A percentile compares a stretch with the other conserved stretches of the same genome.
Conservation (phyloP, 1,140 invertebrate species). For the Lepeophtheirus salmonis region DNA sequence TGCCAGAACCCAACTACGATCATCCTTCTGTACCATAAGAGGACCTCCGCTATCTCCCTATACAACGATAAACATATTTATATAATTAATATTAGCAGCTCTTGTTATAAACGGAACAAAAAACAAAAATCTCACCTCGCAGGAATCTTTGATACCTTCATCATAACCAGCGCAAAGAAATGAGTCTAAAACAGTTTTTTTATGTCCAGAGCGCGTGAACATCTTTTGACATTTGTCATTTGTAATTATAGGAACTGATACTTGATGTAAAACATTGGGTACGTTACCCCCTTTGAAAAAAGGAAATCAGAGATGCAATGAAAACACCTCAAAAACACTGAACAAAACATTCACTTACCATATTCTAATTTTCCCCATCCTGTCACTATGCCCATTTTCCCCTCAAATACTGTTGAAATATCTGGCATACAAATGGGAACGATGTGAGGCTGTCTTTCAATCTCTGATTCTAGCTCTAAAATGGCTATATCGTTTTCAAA, state of each 20-base stretch:
- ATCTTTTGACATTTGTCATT: constrained; percentile 79
- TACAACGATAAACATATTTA: constrained; percentile 21
- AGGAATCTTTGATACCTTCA: constrained; percentile 76
- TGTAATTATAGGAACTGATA: constrained; percentile 74
- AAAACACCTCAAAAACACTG: too few species aligned
- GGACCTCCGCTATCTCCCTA: constrained; percentile 88
- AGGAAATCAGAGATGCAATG: constrained; percentile 3
- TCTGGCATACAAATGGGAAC: constrained; percentile 79
- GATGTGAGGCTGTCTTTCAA: constrained; percentile 67
- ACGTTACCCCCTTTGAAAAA: constrained; percentile 49
- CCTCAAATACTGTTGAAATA: constrained; percentile 4
- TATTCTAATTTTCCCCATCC: constrained; percentile 19
- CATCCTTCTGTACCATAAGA: constrained; percentile 54
- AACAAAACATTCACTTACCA: too few species aligned
- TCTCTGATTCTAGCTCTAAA: constrained; percentile 55
- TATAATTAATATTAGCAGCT: too few species aligned
- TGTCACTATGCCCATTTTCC: constrained; percentile 17
- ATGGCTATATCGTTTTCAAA: constrained; percentile 78
- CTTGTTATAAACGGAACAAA: too few species aligned
- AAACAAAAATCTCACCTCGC: constrained; percentile 52
- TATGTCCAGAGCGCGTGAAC: constrained; percentile 71
- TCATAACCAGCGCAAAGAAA: constrained; percentile 87
- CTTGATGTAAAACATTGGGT: constrained; percentile 69
- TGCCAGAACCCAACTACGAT: constrained; percentile 67
- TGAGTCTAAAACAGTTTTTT: constrained; percentile 62